These are phyloP conservation scores for Tachina fera DNA, from an alignment of 2,888 invertebrate species.

Conservation along the genomic window DNA sequence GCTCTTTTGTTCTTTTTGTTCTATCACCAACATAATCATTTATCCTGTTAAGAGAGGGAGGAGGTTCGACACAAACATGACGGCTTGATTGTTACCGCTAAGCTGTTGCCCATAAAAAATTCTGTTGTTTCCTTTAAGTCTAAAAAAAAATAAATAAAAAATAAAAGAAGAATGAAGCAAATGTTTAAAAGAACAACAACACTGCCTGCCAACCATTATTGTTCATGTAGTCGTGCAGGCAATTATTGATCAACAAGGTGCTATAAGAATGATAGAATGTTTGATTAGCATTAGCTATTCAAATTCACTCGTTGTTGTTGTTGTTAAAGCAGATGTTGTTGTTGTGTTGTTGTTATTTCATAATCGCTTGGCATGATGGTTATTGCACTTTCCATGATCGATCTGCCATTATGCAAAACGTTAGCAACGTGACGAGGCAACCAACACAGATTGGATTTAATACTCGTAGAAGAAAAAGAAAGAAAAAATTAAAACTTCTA, in stretches of 20 bases:
- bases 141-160: not conserved
- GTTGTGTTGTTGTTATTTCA: conserved; percentile 18
- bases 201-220: conserved; percentile 75
- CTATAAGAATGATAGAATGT: conserved; percentile 77
- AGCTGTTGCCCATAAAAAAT: conserved; percentile 39
- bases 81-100: conserved; percentile 54
- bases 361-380: conserved; percentile 51
- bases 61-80: conserved; percentile 39
- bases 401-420: conserved; percentile 54
- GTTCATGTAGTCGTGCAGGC: conserved; percentile 80
- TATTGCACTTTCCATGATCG: conserved; percentile 63
- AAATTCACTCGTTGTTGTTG: conserved; percentile 60
- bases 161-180: not conserved
- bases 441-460: not conserved
- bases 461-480: not conserved
- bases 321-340: not conserved
- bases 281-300: conserved; percentile 65
- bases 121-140: not conserved
- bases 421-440: not conserved
- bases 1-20: conserved; percentile 7
- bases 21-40: conserved; percentile 59
- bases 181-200: conserved; percentile 6
- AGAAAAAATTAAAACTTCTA: not conserved
- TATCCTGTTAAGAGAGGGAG: conserved; percentile 57
- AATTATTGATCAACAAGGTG: conserved; percentile 82